A percentile compares a stretch with the other conserved stretches of the same genome.
Conservation (phyloP, 2,888 invertebrate species). For the Nymphalis c-album region DNA sequence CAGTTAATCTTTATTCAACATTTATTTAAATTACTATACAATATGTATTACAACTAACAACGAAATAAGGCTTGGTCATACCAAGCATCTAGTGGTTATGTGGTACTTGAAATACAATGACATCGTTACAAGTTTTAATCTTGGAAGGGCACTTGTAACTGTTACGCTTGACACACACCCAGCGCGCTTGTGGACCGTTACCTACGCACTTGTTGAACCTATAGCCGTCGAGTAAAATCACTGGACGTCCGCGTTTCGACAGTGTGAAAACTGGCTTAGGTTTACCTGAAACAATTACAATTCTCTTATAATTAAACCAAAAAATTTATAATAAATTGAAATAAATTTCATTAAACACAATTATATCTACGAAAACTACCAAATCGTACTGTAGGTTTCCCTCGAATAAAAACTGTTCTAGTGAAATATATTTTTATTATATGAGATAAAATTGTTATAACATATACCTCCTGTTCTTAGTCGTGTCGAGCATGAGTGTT, state of each 20-base stretch:
- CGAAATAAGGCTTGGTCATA: neutral
- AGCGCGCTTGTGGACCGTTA: constrained; percentile 28
- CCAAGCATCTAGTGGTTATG: constrained; percentile 27
- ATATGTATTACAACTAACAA: constrained; percentile 2
- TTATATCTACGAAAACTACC: neutral
- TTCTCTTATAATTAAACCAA: neutral
- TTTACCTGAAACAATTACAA: constrained; percentile 20
- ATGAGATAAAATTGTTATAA: no score
- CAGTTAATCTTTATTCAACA: neutral
- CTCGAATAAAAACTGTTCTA: no score
- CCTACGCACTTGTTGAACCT: constrained; percentile 42
- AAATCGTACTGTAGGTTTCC: no score
- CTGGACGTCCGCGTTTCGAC: constrained; percentile 45
- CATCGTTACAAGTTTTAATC: constrained; percentile 40
- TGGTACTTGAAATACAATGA: constrained; percentile 19
- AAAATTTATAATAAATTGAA: neutral
- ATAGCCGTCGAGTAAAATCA: constrained; percentile 43
- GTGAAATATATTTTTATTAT: no score
- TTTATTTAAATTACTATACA: constrained; percentile 1
- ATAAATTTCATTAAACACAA: neutral
- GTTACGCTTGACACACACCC: constrained; percentile 41
- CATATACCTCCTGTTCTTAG: no score
- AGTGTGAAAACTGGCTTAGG: constrained; percentile 28
- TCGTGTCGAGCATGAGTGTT: no score
- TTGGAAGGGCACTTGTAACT: constrained; percentile 44